Evolutionary conservation across 30 jellyfish, hydroid and myxozoan genomes (phyloP).

Genomic region (Hydractinia echinata): DNA sequence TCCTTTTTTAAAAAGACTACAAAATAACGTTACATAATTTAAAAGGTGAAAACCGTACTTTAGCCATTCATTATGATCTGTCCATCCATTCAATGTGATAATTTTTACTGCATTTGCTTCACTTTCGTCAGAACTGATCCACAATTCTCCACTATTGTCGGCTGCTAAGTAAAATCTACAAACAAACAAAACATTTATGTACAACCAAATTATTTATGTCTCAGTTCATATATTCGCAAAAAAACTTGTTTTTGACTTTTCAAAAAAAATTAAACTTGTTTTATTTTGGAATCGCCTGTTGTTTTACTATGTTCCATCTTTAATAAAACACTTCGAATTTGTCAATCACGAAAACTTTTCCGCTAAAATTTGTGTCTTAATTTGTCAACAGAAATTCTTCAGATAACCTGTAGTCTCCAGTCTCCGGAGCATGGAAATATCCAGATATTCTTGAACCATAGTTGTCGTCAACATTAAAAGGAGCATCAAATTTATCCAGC

Average conservation of each 20-base stretch:
- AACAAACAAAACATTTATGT: neutral
- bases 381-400: neutral
- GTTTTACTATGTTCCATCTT: too few species aligned
- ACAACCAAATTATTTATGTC: too few species aligned
- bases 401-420: constrained; percentile 92
- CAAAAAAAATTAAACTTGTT: too few species aligned
- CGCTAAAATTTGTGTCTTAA: too few species aligned
- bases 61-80: constrained; percentile 96
- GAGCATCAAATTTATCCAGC: constrained; percentile 93
- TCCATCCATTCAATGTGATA: constrained; percentile 88
- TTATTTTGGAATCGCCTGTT: too few species aligned
- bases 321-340: too few species aligned
- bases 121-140: constrained; percentile 94
- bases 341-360: too few species aligned
- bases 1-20: neutral
- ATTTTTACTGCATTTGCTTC: constrained; percentile 71
- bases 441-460: constrained; percentile 94
- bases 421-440: constrained; percentile 90
- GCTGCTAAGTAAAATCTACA: constrained; percentile 78
- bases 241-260: too few species aligned
- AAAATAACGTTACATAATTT: neutral
- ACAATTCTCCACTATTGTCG: constrained; percentile 94
- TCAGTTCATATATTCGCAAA: too few species aligned
- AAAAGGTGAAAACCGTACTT: constrained; percentile 45
- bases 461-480: constrained; percentile 81